Percentiles rank a stretch among this genome's conserved stretches.
Conservation (phyloP, 2,113 vertebrate genomes). For the Acanthisitta chloris region DNA sequence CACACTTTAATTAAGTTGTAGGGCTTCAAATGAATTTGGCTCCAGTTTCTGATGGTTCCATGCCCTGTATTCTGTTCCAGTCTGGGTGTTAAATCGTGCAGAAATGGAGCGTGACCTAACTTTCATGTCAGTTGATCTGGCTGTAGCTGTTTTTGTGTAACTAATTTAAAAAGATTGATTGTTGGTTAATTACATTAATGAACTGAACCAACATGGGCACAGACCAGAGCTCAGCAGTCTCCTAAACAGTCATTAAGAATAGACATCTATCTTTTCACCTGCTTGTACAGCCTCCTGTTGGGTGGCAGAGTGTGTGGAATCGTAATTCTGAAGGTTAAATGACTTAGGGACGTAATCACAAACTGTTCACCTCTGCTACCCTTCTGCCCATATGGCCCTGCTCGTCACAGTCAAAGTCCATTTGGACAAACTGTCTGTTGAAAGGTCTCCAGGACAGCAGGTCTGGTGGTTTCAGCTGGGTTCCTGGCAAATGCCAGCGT, state of each 20-base stretch:
- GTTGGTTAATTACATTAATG: constrained; percentile 65
- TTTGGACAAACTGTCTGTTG: constrained; percentile 32
- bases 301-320: constrained; percentile 15
- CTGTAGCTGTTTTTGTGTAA: constrained; percentile 50
- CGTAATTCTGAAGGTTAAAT: constrained; percentile 59
- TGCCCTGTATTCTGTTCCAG: constrained; percentile 21
- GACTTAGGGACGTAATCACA: constrained; percentile 18
- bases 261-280: constrained; percentile 58
- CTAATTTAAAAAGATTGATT: constrained; percentile 66
- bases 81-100: constrained; percentile 30
- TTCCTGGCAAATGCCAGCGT: neutral
- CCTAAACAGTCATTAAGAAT: constrained; percentile 47
- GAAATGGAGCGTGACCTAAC: constrained; percentile 43
- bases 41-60: neutral
- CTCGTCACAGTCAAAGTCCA: neutral
- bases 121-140: constrained; percentile 23
- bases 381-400: constrained; percentile 26
- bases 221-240: constrained; percentile 48
- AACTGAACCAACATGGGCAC: constrained; percentile 46
- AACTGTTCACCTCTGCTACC: constrained; percentile 14
- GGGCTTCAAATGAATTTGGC: constrained; percentile 52
- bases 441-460: constrained; percentile 32
- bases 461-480: neutral
- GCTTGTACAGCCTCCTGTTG: constrained; percentile 31
- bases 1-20: constrained; percentile 52